Percentiles rank a stretch among this genome's conserved stretches.
These are phyloP conservation scores for Todus mexicanus DNA, from an alignment of 2,797 vertebrate species.

Conservation along the genomic window DNA sequence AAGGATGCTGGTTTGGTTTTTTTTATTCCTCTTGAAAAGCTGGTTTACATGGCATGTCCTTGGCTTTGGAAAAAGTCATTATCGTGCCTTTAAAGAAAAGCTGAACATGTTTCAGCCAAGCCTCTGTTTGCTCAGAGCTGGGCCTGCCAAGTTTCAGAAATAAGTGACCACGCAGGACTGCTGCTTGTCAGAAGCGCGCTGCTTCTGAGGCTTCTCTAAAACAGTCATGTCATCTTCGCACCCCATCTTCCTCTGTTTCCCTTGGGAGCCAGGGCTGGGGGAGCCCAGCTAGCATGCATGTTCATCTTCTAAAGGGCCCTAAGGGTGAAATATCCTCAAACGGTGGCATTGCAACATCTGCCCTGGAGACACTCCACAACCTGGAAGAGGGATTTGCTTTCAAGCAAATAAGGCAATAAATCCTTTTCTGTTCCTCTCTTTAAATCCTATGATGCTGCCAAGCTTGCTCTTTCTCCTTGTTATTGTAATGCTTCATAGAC, in stretches of 20 bases:
- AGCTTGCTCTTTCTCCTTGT: neutral
- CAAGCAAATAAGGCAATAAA: slow-evolving; percentile 19
- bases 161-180: neutral
- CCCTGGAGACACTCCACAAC: neutral
- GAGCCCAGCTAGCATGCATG: neutral
- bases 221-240: neutral
- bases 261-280: neutral
- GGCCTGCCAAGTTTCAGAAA: neutral
- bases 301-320: neutral
- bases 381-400: neutral
- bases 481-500: slow-evolving; percentile 41
- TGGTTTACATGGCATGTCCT: neutral
- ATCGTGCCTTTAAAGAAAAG: neutral
- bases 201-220: neutral
- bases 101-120: neutral
- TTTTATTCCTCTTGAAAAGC: neutral
- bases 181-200: neutral
- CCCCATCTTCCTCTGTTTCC: neutral
- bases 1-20: neutral
- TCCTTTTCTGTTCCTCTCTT: slow-evolving; percentile 14
- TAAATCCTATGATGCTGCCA: slow-evolving; percentile 8
- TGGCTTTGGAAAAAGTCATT: neutral
- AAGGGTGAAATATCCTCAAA: neutral
- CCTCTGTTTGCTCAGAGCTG: neutral
- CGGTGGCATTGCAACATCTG: neutral